phyloP scores from a whole-genome alignment of 2,888 invertebrate genomes.

The Thyatira batis region DNA sequence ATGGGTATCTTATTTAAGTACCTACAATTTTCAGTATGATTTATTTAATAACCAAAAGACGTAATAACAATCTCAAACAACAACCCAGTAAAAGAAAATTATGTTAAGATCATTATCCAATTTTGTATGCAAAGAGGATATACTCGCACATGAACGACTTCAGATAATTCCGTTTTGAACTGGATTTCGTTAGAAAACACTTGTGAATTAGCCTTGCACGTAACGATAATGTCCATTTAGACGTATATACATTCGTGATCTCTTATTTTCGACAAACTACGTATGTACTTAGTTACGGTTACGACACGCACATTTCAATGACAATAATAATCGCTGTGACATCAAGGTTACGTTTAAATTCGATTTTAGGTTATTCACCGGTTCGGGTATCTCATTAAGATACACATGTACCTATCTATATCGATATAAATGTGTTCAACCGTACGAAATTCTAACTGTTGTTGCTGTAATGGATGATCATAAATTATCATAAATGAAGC shows the following conservation, averaged over 20 bases:
- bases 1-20: too few relatives aligned
- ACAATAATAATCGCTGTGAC: too few relatives aligned
- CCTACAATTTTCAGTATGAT: too few relatives aligned
- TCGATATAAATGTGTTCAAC: too few relatives aligned
- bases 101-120: not conserved
- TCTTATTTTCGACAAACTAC: constrained; percentile 18
- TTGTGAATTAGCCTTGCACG: constrained; percentile 54
- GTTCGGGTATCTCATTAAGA: too few relatives aligned
- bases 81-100: too few relatives aligned
- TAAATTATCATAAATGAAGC: not conserved
- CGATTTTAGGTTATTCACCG: not conserved
- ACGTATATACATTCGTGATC: constrained; percentile 19
- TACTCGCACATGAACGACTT: constrained; percentile 9
- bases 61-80: too few relatives aligned
- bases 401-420: too few relatives aligned
- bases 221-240: constrained; percentile 33
- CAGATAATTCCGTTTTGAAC: constrained; percentile 32
- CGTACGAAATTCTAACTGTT: too few relatives aligned
- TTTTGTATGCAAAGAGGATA: not conserved
- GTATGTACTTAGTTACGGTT: constrained; percentile 7
- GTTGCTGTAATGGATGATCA: too few relatives aligned
- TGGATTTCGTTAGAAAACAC: constrained; percentile 47
- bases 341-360: not conserved
- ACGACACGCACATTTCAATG: too few relatives aligned
- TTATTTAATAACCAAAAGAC: too few relatives aligned